Evolutionary conservation across 2,113 vertebrate genomes (phyloP).

Genomic region (Poeciliopsis turrubarensis): DNA sequence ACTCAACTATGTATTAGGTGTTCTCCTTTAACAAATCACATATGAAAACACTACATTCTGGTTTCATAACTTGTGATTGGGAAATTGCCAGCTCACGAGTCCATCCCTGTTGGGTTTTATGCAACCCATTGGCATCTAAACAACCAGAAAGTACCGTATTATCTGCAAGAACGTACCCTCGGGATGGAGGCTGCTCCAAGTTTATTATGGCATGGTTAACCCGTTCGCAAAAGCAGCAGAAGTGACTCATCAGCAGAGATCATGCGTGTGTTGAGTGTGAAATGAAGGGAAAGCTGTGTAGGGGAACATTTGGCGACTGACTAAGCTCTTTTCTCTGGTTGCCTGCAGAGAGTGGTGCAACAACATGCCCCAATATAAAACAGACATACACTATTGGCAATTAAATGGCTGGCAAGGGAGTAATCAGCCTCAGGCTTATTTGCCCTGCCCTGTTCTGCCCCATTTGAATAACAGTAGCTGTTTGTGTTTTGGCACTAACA

Average conservation of each 20-base stretch:
- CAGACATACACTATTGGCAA: slow-evolving; percentile 41
- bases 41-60: neutral
- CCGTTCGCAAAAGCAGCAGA: slow-evolving; percentile 42
- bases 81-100: neutral
- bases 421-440: slow-evolving; percentile 59
- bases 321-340: slow-evolving; percentile 59
- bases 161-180: slow-evolving; percentile 24
- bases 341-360: slow-evolving; percentile 57
- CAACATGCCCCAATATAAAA: slow-evolving; percentile 33
- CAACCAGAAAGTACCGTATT: slow-evolving; percentile 21
- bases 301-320: slow-evolving; percentile 70
- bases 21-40: neutral
- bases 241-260: slow-evolving; percentile 55
- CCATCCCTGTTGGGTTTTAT: slow-evolving; percentile 30
- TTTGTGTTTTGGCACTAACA: slow-evolving; percentile 42
- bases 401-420: slow-evolving; percentile 52
- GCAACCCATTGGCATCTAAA: slow-evolving; percentile 26
- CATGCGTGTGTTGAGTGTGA: slow-evolving; percentile 13
- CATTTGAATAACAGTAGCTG: slow-evolving; percentile 71
- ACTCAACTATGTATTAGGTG: neutral
- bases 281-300: slow-evolving; percentile 29
- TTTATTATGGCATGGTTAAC: slow-evolving; percentile 35
- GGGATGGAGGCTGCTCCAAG: slow-evolving; percentile 39
- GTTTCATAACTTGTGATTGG: slow-evolving; percentile 21
- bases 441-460: slow-evolving; percentile 24